Percentiles rank a stretch among this genome's conserved stretches.
Conservation (phyloP, 2,888 invertebrate genomes). For the Diloba caeruleocephala region DNA sequence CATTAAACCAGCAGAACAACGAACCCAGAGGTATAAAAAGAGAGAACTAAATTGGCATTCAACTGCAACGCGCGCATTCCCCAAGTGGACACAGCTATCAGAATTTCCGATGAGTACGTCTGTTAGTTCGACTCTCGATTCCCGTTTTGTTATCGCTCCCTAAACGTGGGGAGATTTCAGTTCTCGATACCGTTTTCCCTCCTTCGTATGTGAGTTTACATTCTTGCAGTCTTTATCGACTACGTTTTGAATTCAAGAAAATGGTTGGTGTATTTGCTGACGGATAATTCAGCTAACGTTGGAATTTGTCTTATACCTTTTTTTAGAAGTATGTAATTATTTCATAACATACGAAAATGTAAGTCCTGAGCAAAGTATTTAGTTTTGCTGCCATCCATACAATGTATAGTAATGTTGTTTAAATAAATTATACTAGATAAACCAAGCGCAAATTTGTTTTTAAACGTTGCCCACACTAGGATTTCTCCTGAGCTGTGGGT, state of each 20-base stretch:
- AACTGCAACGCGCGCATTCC: constrained; percentile 53
- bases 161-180: constrained; percentile 48
- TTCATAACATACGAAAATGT: no score
- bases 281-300: constrained; percentile 17
- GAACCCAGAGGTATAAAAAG: constrained; percentile 32
- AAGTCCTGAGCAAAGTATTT: no score
- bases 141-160: constrained; percentile 54
- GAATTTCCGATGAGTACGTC: constrained; percentile 60
- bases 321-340: no score
- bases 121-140: constrained; percentile 52
- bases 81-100: constrained; percentile 56
- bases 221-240: constrained; percentile 45
- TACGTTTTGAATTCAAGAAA: constrained; percentile 40
- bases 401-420: no score
- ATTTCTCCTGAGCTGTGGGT: no score
- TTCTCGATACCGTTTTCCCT: constrained; percentile 39
- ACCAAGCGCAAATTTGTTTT: no score
- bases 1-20: constrained; percentile 29
- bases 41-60: constrained; percentile 52
- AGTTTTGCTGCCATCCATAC: no score
- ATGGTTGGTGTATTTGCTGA: constrained; percentile 41
- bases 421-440: no score
- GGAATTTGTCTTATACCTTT: neutral
- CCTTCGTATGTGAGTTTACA: constrained; percentile 34
- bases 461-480: no score